Conservation (phyloP, 53 echinoderm and acorn worm species). For the Echinometra lucunter region DNA sequence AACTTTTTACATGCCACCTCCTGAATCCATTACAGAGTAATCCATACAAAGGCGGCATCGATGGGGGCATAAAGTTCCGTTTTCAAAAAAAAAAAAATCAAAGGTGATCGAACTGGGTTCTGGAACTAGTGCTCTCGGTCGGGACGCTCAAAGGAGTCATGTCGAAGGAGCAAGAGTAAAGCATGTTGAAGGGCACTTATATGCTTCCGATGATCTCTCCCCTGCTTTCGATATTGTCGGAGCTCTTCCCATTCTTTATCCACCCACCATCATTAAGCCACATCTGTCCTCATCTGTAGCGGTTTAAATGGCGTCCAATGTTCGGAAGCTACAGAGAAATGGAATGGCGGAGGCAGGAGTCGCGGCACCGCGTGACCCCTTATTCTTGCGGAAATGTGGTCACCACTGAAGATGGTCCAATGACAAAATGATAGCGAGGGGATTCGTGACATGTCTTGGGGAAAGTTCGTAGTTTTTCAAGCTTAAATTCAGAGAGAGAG, state of each 20-base stretch:
- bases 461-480: not conserved
- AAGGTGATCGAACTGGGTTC: not conserved
- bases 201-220: not conserved
- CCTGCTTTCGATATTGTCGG: not conserved
- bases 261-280: constrained; percentile 6
- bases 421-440: not conserved
- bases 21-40: no score
- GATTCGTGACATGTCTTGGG: not conserved
- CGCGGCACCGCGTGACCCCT: not conserved
- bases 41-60: no score
- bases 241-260: not conserved
- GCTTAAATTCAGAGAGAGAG: not conserved
- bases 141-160: not conserved
- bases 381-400: not conserved
- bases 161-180: not conserved
- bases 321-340: not conserved
- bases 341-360: not conserved
- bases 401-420: not conserved
- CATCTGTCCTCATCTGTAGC: constrained; percentile 14
- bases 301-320: not conserved
- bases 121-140: not conserved
- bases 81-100: not conserved
- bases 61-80: no score
- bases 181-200: not conserved
- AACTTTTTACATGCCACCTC: no score